Evolutionary conservation across 2,797 vertebrate species (phyloP), one percentile per base, ranked within the genome.

Genomic region (Podarcis lilfordi): DNA sequence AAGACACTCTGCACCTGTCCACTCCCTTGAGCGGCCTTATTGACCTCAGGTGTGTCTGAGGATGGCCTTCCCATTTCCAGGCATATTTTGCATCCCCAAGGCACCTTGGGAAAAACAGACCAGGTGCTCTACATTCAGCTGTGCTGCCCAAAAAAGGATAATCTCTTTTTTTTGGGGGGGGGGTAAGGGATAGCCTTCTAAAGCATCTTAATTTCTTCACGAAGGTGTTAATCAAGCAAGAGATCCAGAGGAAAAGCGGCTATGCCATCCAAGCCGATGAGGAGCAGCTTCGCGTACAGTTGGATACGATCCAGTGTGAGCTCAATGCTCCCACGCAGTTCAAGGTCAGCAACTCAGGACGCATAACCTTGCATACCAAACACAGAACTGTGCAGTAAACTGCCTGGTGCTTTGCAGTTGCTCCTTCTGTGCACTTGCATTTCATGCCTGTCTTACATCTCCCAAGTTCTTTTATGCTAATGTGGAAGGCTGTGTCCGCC

Each of bases 191-290:
- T 6, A 8, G 35, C 68, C 32, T 66, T 50, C 69, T 74, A 43
- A 50, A 66, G 3, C 10, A 17, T 37, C 23, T 35, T 0, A 43
- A 85, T 91, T 81, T 79, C 94, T 89, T 90, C 69, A 85, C 74
- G 1, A 92, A 99, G 99, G 98, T 99, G 82, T 95, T 99, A 87
- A 99, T 99, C 91, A 99, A 99, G 93, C 98, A 99, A 93, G 99
- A 99, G 94, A 99, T 99, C 94, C 99, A 99, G 89, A 98, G 99
- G 92, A 99, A 99, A 94, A 98, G 98, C 0, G 99, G 99, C 1
- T 99, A 99, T 0, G 99, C 99, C 35, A 99, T 99, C 93, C 99
- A 99, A 90, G 98, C 99, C 80, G 99, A 99, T 0, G 99, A 99
- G 94, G 99, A 99, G 86, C 99, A 99, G 88, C 97, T 99, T 35